These are phyloP conservation scores for Carollia perspicillata DNA, from an alignment of 2,113 vertebrate species.

Conservation along the genomic window DNA sequence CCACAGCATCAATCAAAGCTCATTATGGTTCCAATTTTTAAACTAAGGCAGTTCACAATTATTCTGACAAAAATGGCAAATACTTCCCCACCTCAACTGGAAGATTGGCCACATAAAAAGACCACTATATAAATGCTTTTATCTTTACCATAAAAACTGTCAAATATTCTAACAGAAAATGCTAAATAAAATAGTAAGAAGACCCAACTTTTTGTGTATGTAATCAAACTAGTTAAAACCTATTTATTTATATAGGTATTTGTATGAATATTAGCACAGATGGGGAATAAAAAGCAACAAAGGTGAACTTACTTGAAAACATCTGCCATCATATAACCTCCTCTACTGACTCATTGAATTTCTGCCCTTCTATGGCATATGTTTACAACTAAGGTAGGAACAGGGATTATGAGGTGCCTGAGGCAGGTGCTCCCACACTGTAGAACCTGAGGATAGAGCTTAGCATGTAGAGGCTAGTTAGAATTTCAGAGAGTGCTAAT, in stretches of 20 bases:
- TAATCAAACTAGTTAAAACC: not conserved
- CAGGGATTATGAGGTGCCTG: not conserved
- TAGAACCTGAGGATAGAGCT: not conserved
- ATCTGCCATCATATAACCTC: not conserved
- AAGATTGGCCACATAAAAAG: not conserved
- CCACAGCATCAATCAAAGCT: not conserved
- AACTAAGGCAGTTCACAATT: not conserved
- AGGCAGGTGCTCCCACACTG: not conserved
- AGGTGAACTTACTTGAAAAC: not conserved
- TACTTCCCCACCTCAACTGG: not conserved
- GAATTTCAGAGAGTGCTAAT: not conserved
- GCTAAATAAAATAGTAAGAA: not conserved
- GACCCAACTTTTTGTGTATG: not conserved
- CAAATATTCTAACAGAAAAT: not conserved
- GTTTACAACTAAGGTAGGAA: not conserved
- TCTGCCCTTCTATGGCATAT: not conserved
- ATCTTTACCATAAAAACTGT: not conserved
- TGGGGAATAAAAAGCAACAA: not conserved
- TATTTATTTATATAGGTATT: not conserved
- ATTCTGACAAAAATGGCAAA: not conserved
- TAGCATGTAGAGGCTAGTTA: not conserved
- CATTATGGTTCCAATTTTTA: conserved; percentile 12
- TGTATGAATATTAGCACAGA: not conserved
- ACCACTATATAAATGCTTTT: not conserved
- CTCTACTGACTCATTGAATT: not conserved